Conservation (phyloP, 2,888 invertebrate species). For the Linyphia triangularis region DNA sequence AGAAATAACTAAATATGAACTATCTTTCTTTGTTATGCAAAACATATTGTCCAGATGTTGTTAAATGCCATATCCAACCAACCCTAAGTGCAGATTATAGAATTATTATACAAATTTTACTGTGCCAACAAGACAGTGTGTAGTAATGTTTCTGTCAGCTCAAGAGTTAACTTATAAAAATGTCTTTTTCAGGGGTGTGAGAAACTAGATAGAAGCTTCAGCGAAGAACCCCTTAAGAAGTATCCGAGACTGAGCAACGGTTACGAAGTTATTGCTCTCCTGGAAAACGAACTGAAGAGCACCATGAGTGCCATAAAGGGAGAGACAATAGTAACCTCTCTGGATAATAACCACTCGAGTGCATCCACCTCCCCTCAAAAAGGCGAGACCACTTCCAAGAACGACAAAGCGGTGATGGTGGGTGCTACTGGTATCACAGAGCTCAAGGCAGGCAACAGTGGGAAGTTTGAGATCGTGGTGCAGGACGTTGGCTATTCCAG, state of each 20-base stretch:
- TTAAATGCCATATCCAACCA: no score
- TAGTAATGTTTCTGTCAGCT: no score
- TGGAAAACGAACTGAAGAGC: constrained; percentile 47
- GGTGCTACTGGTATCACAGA: constrained; percentile 76
- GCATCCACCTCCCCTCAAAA: no score
- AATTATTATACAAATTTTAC: no score
- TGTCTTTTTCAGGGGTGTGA: constrained; percentile 38
- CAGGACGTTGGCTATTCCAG: constrained; percentile 80
- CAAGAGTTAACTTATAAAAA: not conserved
- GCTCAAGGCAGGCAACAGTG: constrained; percentile 73
- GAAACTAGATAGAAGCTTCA: constrained; percentile 83
- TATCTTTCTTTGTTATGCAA: no score
- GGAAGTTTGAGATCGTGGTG: constrained; percentile 75
- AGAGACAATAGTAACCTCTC: no score
- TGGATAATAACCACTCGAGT: no score
- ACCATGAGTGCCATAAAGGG: constrained; percentile 51
- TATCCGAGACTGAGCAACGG: constrained; percentile 83
- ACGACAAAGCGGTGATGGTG: constrained; percentile 76
- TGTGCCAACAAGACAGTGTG: no score
- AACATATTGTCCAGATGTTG: no score
- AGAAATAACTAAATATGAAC: no score
- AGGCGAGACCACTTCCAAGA: constrained; percentile 20
- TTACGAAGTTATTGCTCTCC: constrained; percentile 31
- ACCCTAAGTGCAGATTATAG: no score
- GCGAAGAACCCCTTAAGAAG: constrained; percentile 88